phyloP scores from a whole-genome alignment of 2,797 vertebrate genomes.

The Clarias laeviceps region DNA sequence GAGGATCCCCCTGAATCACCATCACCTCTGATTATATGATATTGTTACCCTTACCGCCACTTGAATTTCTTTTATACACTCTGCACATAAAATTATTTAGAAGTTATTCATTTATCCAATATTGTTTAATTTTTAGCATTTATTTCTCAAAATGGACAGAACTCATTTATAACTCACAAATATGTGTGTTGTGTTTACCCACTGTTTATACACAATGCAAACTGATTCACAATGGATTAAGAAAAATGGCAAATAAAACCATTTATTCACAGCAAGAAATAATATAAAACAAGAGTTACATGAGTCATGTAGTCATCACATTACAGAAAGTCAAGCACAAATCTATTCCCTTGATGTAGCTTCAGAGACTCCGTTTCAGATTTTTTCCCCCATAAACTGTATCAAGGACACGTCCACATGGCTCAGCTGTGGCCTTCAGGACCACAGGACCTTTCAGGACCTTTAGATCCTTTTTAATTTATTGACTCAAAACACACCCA shows the following conservation, averaged over 20 bases:
- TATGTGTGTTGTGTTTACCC: neutral
- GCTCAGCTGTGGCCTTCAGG: neutral
- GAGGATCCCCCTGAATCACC: neutral
- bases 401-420: no score
- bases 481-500: neutral
- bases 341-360: neutral
- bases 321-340: neutral
- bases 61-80: neutral
- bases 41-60: neutral
- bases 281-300: neutral
- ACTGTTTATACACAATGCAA: neutral
- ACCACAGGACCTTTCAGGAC: no score
- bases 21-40: neutral
- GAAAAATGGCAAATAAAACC: neutral
- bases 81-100: neutral
- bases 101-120: neutral
- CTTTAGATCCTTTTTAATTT: neutral
- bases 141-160: neutral
- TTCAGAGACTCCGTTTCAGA: neutral
- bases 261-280: neutral
- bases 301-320: neutral
- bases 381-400: no score
- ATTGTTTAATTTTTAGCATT: neutral
- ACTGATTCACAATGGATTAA: neutral
- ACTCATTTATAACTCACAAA: neutral